Base-by-base conservation (phyloP, 2,113 vertebrate species). In the Pollachius pollachius region DNA sequence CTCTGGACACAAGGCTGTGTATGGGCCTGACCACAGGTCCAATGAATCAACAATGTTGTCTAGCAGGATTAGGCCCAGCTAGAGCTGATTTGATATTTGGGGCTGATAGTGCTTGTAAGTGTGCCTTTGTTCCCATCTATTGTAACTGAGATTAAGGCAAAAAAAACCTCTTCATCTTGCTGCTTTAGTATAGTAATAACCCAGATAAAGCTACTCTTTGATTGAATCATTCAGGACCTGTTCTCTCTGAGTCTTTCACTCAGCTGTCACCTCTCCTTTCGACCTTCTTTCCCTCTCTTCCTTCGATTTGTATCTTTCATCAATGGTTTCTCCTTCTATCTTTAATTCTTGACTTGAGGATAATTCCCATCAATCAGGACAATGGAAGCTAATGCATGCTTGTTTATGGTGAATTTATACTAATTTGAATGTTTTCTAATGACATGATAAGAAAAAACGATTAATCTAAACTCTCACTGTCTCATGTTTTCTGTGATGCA, bases 11-110 rank as follows among this genome's bases (percentile, higher is more conserved):
- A 63, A 73, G 65, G 56, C 67, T 74, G 82, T 75, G 82, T 85
- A 68, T 77, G 75, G 80, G 74, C 82, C 77, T 85, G 87, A 84
- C 86, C 77, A 74, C 88, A 90, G 90, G 92, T 92, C 90, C 89
- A 88, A 74, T 77, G 85, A 88, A 87, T 86, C 83, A 81, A 88
- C 87, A 88, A 84, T 85, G 85, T 87, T 85, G 86, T 88, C 81
- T 89, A 89, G 85, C 78, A 73, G 89, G 91, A 93, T 92, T 90
- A 91, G 86, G 89, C 91, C 85, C 85, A 75, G 87, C 86, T 72
- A 25, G 85, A 90, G 89, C 90, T 92, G 91, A 93, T 92, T 92
- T 93, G 91, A 93, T 93, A 92, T 92, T 90, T 92, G 88, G 85
- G 80, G 85, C 89, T 88, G 92, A 93, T 93, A 93, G 85, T 80